Evolutionary conservation across 37 sponge, comb jelly and placozoan species (phyloP).

Genomic region (Haliclona indistincta): DNA sequence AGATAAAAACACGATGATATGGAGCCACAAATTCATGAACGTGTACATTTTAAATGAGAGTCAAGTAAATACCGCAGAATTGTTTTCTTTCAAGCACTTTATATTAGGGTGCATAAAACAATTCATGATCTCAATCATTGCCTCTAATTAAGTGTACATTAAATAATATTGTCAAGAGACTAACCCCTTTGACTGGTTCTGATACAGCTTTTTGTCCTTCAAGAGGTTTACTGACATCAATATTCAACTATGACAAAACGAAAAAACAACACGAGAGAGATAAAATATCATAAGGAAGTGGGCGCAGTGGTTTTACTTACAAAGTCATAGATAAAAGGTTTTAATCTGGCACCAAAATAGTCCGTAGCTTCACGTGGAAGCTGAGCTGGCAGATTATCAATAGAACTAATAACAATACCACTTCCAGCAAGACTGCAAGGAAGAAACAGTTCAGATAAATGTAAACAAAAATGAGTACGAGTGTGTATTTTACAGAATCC

Average conservation of each 20-base stretch:
- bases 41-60: background rate
- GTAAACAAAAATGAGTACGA: background rate
- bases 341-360: constrained; percentile 77
- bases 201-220: constrained; percentile 26
- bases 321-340: constrained; percentile 69
- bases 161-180: background rate
- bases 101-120: background rate
- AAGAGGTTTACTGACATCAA: constrained; percentile 35
- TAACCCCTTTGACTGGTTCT: constrained; percentile 42
- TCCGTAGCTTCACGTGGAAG: constrained; percentile 92
- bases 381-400: constrained; percentile 96
- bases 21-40: background rate
- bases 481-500: too few relatives aligned
- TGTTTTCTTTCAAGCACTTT: background rate
- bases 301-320: too few relatives aligned
- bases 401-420: constrained; percentile 75
- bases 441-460: background rate
- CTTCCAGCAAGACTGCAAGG: constrained; percentile 60
- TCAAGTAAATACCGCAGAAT: background rate
- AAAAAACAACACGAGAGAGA: background rate
- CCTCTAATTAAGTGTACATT: background rate
- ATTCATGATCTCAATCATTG: background rate
- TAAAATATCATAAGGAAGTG: background rate
- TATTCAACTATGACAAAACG: constrained; percentile 12
- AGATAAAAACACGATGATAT: background rate